Evolutionary conservation across 1,140 invertebrate genomes (phyloP).

Genomic region (Marisa cornuarietis): DNA sequence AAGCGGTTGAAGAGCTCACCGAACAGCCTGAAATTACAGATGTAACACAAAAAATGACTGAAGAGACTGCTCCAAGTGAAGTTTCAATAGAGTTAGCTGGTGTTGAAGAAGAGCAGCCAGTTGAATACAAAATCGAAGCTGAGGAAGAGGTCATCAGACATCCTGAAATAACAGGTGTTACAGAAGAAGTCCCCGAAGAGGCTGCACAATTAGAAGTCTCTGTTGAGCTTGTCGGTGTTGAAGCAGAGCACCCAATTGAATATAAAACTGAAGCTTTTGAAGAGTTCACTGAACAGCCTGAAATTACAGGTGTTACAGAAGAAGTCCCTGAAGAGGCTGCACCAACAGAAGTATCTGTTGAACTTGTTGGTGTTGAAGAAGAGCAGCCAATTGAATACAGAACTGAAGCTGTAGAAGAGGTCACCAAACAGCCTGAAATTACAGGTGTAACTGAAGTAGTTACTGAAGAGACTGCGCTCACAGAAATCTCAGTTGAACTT

Average conservation of each 20-base stretch:
- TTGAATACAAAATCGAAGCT: conserved; percentile 24
- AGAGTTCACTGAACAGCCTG: conserved; percentile 34
- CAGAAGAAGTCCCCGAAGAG: conserved; percentile 29
- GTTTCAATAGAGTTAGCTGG: conserved; percentile 17
- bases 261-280: conserved; percentile 35
- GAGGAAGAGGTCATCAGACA: conserved; percentile 22
- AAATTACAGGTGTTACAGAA: conserved; percentile 30
- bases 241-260: conserved; percentile 32
- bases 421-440: conserved; percentile 21
- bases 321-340: conserved; percentile 24
- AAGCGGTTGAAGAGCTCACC: conserved; percentile 21
- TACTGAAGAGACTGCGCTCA: conserved; percentile 21
- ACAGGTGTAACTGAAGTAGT: conserved; percentile 23
- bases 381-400: conserved; percentile 35
- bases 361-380: conserved; percentile 31
- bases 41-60: neutral
- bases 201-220: conserved; percentile 23
- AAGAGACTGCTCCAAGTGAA: conserved; percentile 16
- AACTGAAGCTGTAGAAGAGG: conserved; percentile 31
- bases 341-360: conserved; percentile 28
- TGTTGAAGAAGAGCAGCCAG: conserved; percentile 11
- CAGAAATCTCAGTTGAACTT: conserved; percentile 41
- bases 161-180: conserved; percentile 35
- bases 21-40: conserved; percentile 13
- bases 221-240: conserved; percentile 24